phyloP scores from a whole-genome alignment of 2,797 vertebrate genomes.

The Gambusia yucatana region DNA sequence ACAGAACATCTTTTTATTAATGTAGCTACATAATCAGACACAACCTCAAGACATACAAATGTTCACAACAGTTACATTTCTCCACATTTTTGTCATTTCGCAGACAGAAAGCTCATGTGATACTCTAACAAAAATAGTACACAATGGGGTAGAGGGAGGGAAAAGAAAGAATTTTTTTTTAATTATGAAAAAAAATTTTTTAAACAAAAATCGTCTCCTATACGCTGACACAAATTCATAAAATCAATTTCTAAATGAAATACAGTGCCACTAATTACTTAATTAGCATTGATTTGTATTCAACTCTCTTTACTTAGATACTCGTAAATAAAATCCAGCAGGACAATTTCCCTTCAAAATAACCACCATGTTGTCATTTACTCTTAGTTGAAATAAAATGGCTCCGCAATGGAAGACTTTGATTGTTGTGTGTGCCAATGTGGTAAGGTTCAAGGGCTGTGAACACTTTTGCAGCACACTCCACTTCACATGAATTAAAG shows the following conservation, averaged over 20 bases:
- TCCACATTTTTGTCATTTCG: too few relatives aligned
- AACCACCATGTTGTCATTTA: background rate
- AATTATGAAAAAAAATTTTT: too few relatives aligned
- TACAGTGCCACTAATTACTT: too few relatives aligned
- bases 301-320: background rate
- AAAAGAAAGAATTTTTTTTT: background rate
- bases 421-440: background rate
- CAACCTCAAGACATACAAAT: too few relatives aligned
- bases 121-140: background rate
- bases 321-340: background rate
- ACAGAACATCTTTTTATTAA: too few relatives aligned
- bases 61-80: too few relatives aligned
- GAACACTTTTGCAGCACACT: constrained; percentile 19
- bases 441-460: background rate
- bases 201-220: background rate
- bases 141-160: background rate
- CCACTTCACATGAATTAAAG: constrained; percentile 45
- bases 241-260: background rate
- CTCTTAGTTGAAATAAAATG: background rate
- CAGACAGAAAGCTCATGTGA: too few relatives aligned
- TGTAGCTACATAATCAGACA: too few relatives aligned
- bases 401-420: background rate
- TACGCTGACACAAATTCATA: background rate
- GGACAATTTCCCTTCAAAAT: background rate
- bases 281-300: background rate